These are phyloP conservation scores for Ctena decussata DNA, from an alignment of 2,888 invertebrate genomes.

Conservation along the genomic window DNA sequence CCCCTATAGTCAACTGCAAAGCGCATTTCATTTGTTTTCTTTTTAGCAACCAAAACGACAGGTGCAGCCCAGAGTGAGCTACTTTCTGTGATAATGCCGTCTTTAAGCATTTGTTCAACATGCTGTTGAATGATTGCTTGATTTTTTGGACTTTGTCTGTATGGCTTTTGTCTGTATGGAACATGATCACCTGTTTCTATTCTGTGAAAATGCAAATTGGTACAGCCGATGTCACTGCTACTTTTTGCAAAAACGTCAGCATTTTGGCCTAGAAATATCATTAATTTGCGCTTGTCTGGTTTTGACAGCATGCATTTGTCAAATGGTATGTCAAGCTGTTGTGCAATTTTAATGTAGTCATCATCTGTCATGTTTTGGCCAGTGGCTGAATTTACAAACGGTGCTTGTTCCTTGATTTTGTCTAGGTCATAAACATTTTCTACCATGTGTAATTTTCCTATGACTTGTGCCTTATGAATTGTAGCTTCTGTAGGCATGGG, in stretches of 20 bases:
- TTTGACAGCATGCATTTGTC: background rate
- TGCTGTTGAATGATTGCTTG: slow-evolving; percentile 13
- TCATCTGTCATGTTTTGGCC: background rate
- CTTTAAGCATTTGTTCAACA: slow-evolving; percentile 26
- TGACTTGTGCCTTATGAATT: background rate
- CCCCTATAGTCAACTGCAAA: slow-evolving; percentile 34
- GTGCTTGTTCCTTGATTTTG: background rate
- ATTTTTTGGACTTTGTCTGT: slow-evolving; percentile 15
- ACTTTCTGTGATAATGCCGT: slow-evolving; percentile 32
- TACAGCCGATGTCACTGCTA: slow-evolving; percentile 27
- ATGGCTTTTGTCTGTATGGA: background rate
- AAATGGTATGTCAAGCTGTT: slow-evolving; percentile 4
- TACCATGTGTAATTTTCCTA: background rate
- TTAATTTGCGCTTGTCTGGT: background rate
- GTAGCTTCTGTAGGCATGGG: background rate
- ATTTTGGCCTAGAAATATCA: slow-evolving; percentile 24
- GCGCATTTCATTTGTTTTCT: slow-evolving; percentile 16
- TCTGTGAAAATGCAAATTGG: slow-evolving; percentile 12
- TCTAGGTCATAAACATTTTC: background rate
- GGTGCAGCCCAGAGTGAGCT: slow-evolving; percentile 35
- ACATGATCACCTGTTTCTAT: background rate
- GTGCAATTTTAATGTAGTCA: background rate
- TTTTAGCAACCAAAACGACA: slow-evolving; percentile 30
- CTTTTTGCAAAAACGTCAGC: slow-evolving; percentile 33
- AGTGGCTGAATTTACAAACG: background rate